phyloP scores from a whole-genome alignment of 2,113 vertebrate species.

The Pristiophorus japonicus region DNA sequence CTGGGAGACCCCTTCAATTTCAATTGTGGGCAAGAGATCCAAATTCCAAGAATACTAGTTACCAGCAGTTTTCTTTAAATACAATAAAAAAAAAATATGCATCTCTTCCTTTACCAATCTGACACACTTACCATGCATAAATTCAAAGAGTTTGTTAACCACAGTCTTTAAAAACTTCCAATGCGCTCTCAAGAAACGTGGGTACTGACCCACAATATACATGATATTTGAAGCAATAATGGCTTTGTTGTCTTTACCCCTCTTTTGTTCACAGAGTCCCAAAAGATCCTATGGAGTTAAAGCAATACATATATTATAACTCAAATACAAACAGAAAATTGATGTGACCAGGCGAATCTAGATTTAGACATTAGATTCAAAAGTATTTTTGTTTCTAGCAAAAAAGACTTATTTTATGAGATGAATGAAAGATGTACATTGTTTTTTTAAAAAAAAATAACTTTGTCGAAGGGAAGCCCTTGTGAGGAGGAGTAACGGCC shows the following conservation, averaged over 20 bases:
- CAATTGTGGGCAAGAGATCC: background rate
- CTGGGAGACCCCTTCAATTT: background rate
- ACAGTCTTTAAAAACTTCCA: constrained; percentile 99
- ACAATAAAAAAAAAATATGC: background rate
- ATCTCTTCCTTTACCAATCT: background rate
- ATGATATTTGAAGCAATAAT: constrained; percentile 99
- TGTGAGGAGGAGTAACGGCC: background rate
- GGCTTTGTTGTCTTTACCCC: constrained; percentile 98
- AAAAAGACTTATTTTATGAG: background rate
- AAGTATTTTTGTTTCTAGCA: background rate
- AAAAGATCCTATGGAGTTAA: constrained; percentile 74
- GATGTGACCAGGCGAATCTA: background rate
- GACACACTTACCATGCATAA: constrained; percentile 85
- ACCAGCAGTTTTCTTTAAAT: background rate
- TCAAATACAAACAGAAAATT: background rate
- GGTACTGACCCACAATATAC: constrained; percentile 98
- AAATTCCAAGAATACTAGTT: background rate
- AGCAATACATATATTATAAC: background rate
- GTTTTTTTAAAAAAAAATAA: background rate
- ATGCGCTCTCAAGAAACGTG: constrained; percentile 91
- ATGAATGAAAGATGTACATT: background rate
- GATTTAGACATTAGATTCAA: background rate
- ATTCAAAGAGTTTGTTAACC: constrained; percentile 97
- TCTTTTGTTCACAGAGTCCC: constrained; percentile 95
- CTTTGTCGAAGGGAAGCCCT: background rate